Evolutionary conservation across 2,888 invertebrate genomes (phyloP).

Genomic region (Agrochola lota): DNA sequence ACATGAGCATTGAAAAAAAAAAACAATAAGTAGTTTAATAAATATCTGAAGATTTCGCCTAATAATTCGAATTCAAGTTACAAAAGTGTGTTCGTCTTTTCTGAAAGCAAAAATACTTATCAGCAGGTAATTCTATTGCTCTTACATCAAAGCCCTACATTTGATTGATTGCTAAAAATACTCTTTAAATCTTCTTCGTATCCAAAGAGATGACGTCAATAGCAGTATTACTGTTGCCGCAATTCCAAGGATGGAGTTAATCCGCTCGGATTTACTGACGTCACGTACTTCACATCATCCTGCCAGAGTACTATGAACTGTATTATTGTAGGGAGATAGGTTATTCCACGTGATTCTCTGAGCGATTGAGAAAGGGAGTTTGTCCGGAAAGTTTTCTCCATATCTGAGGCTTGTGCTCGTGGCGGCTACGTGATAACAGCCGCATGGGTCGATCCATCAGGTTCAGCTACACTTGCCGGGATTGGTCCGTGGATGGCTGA

Average conservation of each 20-base stretch:
- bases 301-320: slow-evolving; percentile 14
- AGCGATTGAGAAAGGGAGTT: neutral
- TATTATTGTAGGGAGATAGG: slow-evolving; percentile 19
- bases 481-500: too few relatives aligned
- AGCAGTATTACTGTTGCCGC: slow-evolving; percentile 41
- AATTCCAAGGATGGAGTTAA: slow-evolving; percentile 50
- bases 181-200: slow-evolving; percentile 16
- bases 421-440: too few relatives aligned
- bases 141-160: neutral
- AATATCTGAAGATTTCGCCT: neutral
- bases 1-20: neutral
- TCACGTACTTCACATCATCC: slow-evolving; percentile 57
- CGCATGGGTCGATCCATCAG: too few relatives aligned
- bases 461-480: too few relatives aligned
- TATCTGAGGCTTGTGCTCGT: too few relatives aligned
- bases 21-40: neutral
- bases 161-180: slow-evolving; percentile 33
- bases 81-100: neutral
- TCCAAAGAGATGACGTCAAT: slow-evolving; percentile 33
- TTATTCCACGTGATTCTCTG: neutral
- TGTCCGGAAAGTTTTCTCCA: too few relatives aligned
- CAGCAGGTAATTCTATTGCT: slow-evolving; percentile 11
- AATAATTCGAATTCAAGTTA: neutral
- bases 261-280: slow-evolving; percentile 53
- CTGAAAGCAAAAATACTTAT: neutral